Base-by-base conservation (phyloP, 2,113 vertebrate genomes). In the Pteruthius melanotis region DNA sequence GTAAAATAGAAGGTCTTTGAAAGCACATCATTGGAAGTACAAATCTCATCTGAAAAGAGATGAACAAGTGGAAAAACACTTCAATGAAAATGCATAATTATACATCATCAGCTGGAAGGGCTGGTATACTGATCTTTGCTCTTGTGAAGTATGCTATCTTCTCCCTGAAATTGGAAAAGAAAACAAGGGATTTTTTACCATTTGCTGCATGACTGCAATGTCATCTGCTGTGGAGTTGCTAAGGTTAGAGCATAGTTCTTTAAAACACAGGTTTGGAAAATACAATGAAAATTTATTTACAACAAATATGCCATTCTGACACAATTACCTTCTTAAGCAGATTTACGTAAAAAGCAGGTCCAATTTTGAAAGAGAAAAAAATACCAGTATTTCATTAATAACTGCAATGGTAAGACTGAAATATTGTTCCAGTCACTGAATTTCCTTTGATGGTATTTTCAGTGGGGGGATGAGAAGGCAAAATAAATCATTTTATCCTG, bases 111-210 rank as follows among this genome's bases (percentile, higher is more conserved):
- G 98, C 98, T 8, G 98, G 98, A 83, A 99, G 97, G 78, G 98
- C 96, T 23, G 98, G 98, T 96, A 99, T 98, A 92, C 96, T 98
- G 77, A 99, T 98, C 97, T 98, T 99, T 6, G 98, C 98, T 95
- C 98, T 96, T 68, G 98, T 99, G 97, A 99, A 99, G 90, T 98
- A 99, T 17, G 98, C 98, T 15, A 99, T 99, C 98, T 98, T 99
- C 98, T 99, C 98, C 98, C 98, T 99, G 35, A 66, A 76, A 87
- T 77, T 6, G 42, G 49, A 37, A 66, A 63, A 42, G 47, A 87
- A 85, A 94, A 44, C 15, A 65, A 74, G 33, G 26, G 30, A 7
- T 37, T 66, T 65, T 93, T 83, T 70, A 30, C 49, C 70, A 47
- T 79, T 91, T 69, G 59, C 61, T 45, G 65, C 37, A 64, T 4